Evolutionary conservation across 1,140 invertebrate species (phyloP).

Genomic region (Dendroctonus ponderosae): DNA sequence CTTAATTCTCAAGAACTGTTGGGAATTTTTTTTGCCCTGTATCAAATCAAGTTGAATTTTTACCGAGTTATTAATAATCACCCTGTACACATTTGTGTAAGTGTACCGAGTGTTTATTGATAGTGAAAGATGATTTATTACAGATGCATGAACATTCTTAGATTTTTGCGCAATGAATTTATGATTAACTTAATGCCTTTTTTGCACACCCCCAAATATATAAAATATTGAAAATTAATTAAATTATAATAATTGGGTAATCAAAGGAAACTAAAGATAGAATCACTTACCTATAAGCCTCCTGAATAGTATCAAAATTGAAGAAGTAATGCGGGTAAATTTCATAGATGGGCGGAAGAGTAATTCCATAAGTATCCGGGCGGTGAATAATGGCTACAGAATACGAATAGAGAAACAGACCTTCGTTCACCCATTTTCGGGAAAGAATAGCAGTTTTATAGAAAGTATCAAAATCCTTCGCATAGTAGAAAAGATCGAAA

Average conservation of each 20-base stretch:
- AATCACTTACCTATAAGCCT: conserved; percentile 53
- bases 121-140: too few relatives aligned
- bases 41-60: too few relatives aligned
- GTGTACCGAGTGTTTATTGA: too few relatives aligned
- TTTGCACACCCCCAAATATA: too few relatives aligned
- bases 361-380: conserved; percentile 59
- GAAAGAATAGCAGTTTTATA: conserved; percentile 63
- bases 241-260: background rate
- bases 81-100: too few relatives aligned
- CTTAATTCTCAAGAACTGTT: too few relatives aligned
- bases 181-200: too few relatives aligned
- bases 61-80: too few relatives aligned
- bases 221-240: background rate
- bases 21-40: too few relatives aligned
- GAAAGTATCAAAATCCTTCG: conserved; percentile 62
- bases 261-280: background rate
- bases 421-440: conserved; percentile 61
- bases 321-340: conserved; percentile 67
- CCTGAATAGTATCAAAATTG: conserved; percentile 58
- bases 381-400: conserved; percentile 62
- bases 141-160: too few relatives aligned
- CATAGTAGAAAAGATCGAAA: conserved; percentile 68
- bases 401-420: conserved; percentile 63
- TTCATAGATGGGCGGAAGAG: conserved; percentile 66
- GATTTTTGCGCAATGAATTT: too few relatives aligned